Evolutionary conservation across 2,113 vertebrate genomes (phyloP), one percentile per base, ranked within the genome.

Genomic region (Myotis brandtii): DNA sequence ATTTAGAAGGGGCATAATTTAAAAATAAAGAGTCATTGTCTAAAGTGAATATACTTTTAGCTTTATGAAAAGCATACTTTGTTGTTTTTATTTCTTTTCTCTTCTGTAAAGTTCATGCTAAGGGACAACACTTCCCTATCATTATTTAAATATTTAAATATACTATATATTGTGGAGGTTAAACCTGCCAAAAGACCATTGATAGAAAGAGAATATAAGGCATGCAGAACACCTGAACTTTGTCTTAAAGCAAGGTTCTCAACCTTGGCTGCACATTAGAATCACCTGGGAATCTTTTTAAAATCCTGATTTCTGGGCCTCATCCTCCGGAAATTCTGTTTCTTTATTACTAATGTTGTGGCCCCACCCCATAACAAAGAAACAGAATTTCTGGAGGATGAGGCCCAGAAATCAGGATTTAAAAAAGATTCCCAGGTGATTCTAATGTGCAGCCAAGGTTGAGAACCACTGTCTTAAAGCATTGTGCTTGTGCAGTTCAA

Each of bases 111-210:
- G 23, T 59, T n/a, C 0, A 3, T 25, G 82, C 52, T 56, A 32
- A 83, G 40, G 50, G 73, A 17, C 11, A 30, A 9, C 16, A 13
- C 23, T 32, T 66, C 1, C 59, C 25, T 69, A 0, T 9, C 14
- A 2, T 52, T 56, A 21, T 40, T 13, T 32, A n/a, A 30, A 37
- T 64, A 23, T 59, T 13, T 32, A 37, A 30, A 37, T 64, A 18
- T 21, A 6, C 46, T 76, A 2, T 48, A 3, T 13, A 3, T 52
- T 9, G 23, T 43, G 34, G 32, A 17, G 48, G 12, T 40, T 32
- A 23, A 23, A 64, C 23, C 9, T 9, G 52, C 2, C 0, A 0
- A 32, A 17, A 37, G 46, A 23, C 54, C 2, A 0, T 14, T 23
- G 46, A 2, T 13, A 67, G 64, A 46, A 34, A 8, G 25, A 34